Percentiles rank a stretch among this genome's conserved stretches.
phyloP scores from a whole-genome alignment of 2,888 invertebrate species.

The Agriopis leucophaearia region DNA sequence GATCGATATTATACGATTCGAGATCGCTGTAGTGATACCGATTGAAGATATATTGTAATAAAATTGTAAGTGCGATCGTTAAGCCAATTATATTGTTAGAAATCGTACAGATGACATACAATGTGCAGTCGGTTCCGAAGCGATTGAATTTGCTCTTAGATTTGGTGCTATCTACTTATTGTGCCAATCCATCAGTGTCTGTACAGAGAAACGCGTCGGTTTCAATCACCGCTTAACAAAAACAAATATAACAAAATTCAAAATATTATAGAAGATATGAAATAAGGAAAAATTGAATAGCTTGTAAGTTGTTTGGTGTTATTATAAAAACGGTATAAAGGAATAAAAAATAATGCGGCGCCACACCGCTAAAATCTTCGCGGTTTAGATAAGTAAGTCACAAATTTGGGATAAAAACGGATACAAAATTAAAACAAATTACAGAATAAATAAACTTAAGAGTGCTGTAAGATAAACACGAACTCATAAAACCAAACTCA shows the following conservation, averaged over 20 bases:
- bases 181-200: constrained; percentile 71
- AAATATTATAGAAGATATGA: constrained; percentile 44
- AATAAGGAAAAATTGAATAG: constrained; percentile 11
- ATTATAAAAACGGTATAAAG: neutral
- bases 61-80: constrained; percentile 36
- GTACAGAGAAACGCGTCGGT: constrained; percentile 53
- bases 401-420: neutral
- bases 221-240: constrained; percentile 45
- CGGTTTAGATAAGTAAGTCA: neutral
- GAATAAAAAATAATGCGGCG: constrained; percentile 49
- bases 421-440: neutral
- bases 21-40: constrained; percentile 36
- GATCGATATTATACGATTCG: constrained; percentile 39
- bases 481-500: constrained; percentile 52
- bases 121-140: constrained; percentile 62
- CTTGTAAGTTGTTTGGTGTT: neutral
- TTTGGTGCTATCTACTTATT: constrained; percentile 66
- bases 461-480: constrained; percentile 38
- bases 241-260: constrained; percentile 42
- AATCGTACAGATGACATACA: constrained; percentile 43
- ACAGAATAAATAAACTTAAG: constrained; percentile 3
- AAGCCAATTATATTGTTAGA: constrained; percentile 40
- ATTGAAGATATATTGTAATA: constrained; percentile 20
- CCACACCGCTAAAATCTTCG: constrained; percentile 59
- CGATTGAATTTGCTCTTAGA: constrained; percentile 56